Conservation (phyloP, 1,140 invertebrate species). For the Nasonia longicornis region DNA sequence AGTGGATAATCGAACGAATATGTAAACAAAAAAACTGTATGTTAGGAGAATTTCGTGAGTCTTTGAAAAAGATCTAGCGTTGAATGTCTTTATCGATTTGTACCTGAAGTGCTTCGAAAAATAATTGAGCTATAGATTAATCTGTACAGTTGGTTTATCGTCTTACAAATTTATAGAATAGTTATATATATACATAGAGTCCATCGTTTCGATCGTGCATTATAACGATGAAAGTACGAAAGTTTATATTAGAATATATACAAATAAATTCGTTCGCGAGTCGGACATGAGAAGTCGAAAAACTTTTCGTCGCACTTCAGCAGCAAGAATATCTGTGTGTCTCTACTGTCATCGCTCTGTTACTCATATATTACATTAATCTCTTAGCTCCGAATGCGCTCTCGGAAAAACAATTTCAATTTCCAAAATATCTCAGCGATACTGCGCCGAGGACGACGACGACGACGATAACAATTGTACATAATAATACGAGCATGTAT, state of each 20-base stretch:
- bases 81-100: constrained; percentile 1
- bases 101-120: constrained; percentile 1
- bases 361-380: constrained; percentile 1
- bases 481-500: not conserved
- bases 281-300: not conserved
- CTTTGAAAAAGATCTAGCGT: not conserved
- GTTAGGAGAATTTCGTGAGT: not conserved
- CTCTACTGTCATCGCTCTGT: constrained; percentile 13
- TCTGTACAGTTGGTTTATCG: not conserved
- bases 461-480: not conserved
- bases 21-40: not conserved
- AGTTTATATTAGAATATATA: not conserved
- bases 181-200: not conserved
- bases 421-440: not conserved
- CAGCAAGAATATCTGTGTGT: constrained; percentile 29
- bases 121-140: not conserved
- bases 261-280: not conserved
- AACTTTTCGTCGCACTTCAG: constrained; percentile 16
- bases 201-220: not conserved
- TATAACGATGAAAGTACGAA: not conserved
- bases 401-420: constrained; percentile 34
- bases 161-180: not conserved
- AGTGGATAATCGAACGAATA: not conserved
- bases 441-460: not conserved
- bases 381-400: constrained; percentile 21